Evolutionary conservation across 2,888 invertebrate species (phyloP), one percentile per base, ranked within the genome.

Genomic region (Andrena trimmerana): DNA sequence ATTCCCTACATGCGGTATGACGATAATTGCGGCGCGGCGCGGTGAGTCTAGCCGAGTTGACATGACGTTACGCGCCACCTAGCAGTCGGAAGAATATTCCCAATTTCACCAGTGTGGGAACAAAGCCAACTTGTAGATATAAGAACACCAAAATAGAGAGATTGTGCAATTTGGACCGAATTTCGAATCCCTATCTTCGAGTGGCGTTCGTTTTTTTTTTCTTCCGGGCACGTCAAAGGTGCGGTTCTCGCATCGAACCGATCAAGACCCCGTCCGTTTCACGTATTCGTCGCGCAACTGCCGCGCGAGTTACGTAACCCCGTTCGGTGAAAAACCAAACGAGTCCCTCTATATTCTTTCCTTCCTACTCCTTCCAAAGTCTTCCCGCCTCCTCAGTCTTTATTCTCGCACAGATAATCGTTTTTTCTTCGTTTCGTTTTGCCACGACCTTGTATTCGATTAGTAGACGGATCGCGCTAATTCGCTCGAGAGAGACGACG

Each of bases 121-220:
- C 86, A 84, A 81, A 84, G 90, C 90, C 90, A 90, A 90, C 78
- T 78, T 70, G 65, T 85, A 78, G 82, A 78, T 78, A 84, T 85
- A 86, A 86, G 84, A 86, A 84, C 85, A 84, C 86, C 74, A 83
- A 90, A 90, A 90, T 90, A 90, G 87, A 87, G 84, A 69, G 77
- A 83, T 90, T 89, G 84, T 57, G 80, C 86, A 90, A 90, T 86
- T 86, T 81, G 71, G 84, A 85, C 69, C 71, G 57, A 69, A 74
- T 50, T 36, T 74, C 66, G 67, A 54, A 31, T 66, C 57, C 52
- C 60, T 27, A 65, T 57, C 54, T 7, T 27, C 70, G 42, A 54
- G 27, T 42, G 27, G 69, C 52, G 36, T 68, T 75, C 48, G 24
- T 60, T 63, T 66, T 69, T 60, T 67, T 62, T 16, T 62, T 16